A percentile compares a stretch with the other conserved stretches of the same genome.
phyloP scores from a whole-genome alignment of 30 jellyfish, hydroid and myxozoan genomes.

The Turritopsis rubra region DNA sequence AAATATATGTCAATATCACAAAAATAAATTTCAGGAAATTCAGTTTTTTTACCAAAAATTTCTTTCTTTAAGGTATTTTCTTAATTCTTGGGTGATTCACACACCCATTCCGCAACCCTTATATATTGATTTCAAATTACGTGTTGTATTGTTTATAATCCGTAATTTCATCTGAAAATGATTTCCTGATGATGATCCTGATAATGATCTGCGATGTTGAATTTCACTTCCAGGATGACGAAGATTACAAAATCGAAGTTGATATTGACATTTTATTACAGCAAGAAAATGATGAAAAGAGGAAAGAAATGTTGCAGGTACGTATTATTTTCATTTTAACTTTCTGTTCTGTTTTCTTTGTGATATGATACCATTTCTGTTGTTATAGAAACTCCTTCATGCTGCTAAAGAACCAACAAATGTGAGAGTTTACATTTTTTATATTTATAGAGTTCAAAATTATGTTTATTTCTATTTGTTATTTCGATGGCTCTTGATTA shows the following conservation, averaged over 20 bases:
- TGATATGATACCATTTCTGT: not conserved
- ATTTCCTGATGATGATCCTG: too few species aligned
- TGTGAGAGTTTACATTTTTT: conserved; percentile 36
- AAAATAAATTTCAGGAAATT: too few species aligned
- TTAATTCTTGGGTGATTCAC: too few species aligned
- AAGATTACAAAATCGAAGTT: conserved; percentile 55
- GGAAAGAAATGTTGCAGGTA: conserved; percentile 49
- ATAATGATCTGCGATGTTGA: not conserved
- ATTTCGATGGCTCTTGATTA: too few species aligned
- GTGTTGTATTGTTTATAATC: too few species aligned
- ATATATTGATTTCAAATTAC: too few species aligned
- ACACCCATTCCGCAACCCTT: too few species aligned
- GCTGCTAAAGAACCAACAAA: conserved; percentile 68
- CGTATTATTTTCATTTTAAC: not conserved
- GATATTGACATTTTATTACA: conserved; percentile 65
- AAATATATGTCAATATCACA: too few species aligned
- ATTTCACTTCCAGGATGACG: conserved; percentile 53
- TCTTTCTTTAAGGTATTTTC: too few species aligned
- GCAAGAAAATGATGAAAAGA: conserved; percentile 44
- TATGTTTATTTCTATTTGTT: too few species aligned
- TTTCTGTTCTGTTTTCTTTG: not conserved
- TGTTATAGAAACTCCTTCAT: conserved; percentile 41
- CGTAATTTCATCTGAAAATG: too few species aligned
- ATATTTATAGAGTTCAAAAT: not conserved
- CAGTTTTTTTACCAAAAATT: too few species aligned